Conservation (phyloP, 2,113 vertebrate species). For the Nicator chloris region DNA sequence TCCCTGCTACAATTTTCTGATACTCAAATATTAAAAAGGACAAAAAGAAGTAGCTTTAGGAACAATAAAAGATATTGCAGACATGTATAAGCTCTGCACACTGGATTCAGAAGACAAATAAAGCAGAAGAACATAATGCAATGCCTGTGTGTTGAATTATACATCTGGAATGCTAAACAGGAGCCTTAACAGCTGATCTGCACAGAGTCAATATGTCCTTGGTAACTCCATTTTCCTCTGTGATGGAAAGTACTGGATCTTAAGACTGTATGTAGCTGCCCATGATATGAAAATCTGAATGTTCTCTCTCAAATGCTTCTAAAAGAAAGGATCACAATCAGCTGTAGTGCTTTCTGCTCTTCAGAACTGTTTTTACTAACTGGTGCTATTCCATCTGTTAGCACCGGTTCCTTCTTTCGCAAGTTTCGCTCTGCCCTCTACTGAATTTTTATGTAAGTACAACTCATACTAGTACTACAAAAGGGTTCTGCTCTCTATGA, state of each 20-base stretch:
- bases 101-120: not conserved
- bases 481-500: not conserved
- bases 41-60: not conserved
- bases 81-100: not conserved
- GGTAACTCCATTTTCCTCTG: not conserved
- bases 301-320: not conserved
- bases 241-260: not conserved
- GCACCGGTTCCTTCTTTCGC: not conserved
- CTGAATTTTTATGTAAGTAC: not conserved
- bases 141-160: not conserved
- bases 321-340: not conserved
- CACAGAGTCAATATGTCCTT: not conserved
- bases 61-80: not conserved
- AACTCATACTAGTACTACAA: not conserved
- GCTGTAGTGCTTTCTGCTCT: not conserved
- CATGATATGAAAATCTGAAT: not conserved
- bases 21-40: not conserved
- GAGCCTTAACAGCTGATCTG: not conserved
- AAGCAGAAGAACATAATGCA: not conserved
- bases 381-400: not conserved
- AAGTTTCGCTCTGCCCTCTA: slow-evolving; percentile 58
- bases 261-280: not conserved
- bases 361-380: not conserved
- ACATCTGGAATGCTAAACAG: not conserved
- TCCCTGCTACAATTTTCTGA: not conserved